Conservation (phyloP, 2,888 invertebrate species). For the Drosophila birchii region DNA sequence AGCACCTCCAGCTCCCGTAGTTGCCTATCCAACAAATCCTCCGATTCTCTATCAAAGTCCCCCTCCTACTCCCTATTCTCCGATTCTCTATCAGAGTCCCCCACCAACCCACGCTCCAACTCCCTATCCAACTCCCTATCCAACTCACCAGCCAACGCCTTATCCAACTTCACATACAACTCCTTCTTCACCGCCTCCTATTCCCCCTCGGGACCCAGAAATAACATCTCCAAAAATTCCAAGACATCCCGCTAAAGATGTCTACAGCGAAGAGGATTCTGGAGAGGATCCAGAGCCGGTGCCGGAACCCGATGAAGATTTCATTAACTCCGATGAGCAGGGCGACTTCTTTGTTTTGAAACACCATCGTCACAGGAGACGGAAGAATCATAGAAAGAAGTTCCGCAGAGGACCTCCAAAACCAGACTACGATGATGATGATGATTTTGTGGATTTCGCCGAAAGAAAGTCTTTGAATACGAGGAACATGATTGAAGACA, state of each 20-base stretch:
- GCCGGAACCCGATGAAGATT: conserved; percentile 35
- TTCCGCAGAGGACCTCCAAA: conserved; percentile 9
- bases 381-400: conserved; percentile 57
- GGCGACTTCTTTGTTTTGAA: conserved; percentile 81
- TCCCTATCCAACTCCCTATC: conserved; percentile 7
- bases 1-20: conserved; percentile 17
- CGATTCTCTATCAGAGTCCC: conserved; percentile 3
- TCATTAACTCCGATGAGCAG: conserved; percentile 42
- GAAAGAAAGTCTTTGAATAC: conserved; percentile 37
- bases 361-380: conserved; percentile 61
- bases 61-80: background rate
- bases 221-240: conserved; percentile 43
- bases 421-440: conserved; percentile 52
- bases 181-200: conserved; percentile 2
- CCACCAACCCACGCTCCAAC: background rate
- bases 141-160: conserved; percentile 7
- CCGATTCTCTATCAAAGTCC: conserved; percentile 29
- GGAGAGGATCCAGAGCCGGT: conserved; percentile 31
- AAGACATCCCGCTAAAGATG: conserved; percentile 37
- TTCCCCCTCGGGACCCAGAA: conserved; percentile 5
- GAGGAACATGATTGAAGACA: conserved; percentile 57
- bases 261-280: conserved; percentile 39
- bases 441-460: conserved; percentile 72
- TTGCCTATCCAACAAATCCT: conserved; percentile 33
- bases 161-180: conserved; percentile 27